Percentiles rank a stretch among this genome's conserved stretches.
Evolutionary conservation across 2,797 vertebrate genomes (phyloP).

Genomic region (Neoniphon sammara): DNA sequence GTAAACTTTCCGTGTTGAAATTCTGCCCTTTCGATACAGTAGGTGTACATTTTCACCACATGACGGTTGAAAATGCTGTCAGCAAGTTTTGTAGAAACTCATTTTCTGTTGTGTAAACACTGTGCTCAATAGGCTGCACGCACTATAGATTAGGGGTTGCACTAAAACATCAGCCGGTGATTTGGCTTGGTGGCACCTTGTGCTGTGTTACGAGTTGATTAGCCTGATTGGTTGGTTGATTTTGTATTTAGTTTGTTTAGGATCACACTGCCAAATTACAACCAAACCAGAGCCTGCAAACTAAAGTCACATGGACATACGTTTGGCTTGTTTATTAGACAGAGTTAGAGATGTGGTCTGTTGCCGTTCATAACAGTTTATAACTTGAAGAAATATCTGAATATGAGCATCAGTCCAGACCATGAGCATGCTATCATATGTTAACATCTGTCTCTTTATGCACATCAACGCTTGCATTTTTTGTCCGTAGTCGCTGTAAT

Average conservation of each 20-base stretch:
- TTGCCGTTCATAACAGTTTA: too few species aligned
- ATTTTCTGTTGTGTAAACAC: constrained; percentile 64
- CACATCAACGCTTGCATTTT: constrained; percentile 18
- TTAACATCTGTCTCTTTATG: not conserved
- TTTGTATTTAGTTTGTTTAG: not conserved
- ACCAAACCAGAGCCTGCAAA: too few species aligned
- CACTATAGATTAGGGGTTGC: constrained; percentile 22
- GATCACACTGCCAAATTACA: not conserved
- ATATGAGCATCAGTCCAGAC: too few species aligned
- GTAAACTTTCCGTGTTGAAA: constrained; percentile 62
- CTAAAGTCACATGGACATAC: too few species aligned
- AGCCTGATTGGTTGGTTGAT: too few species aligned
- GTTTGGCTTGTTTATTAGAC: not conserved
- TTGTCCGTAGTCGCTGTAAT: too few species aligned
- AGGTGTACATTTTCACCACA: constrained; percentile 35
- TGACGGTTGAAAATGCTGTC: constrained; percentile 46
- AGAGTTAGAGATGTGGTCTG: not conserved
- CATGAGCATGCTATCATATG: not conserved
- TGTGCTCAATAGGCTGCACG: constrained; percentile 23
- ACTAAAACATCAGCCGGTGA: constrained; percentile 6
- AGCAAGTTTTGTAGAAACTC: constrained; percentile 47
- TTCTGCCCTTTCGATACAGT: constrained; percentile 47
- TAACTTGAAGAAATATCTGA: too few species aligned
- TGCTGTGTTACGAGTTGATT: not conserved
- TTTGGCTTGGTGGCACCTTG: not conserved